Conservation (phyloP, 1,140 invertebrate species). For the Diorhabda elongata region DNA sequence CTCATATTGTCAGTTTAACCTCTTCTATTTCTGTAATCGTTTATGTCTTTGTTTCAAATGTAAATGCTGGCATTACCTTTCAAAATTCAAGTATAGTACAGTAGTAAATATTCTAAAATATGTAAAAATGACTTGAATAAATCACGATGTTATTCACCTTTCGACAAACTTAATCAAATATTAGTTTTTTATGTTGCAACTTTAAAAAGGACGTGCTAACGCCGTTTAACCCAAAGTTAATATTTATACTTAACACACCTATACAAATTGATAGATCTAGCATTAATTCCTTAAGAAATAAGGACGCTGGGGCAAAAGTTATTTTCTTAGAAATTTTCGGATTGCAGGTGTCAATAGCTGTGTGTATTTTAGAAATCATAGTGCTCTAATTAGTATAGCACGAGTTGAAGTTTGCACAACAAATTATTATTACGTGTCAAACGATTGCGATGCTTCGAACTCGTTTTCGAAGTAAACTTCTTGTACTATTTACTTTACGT, state of each 20-base stretch:
- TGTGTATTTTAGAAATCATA: slow-evolving; percentile 26
- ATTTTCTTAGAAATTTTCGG: slow-evolving; percentile 13
- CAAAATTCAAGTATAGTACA: too few species aligned
- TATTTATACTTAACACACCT: neutral
- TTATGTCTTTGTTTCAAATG: too few species aligned
- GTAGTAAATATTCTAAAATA: too few species aligned
- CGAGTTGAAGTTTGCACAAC: slow-evolving; percentile 21
- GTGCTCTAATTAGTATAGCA: slow-evolving; percentile 22
- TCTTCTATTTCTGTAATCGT: too few species aligned
- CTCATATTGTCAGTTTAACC: too few species aligned
- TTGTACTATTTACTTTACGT: too few species aligned
- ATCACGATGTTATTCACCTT: too few species aligned
- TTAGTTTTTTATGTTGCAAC: too few species aligned
- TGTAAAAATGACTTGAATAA: too few species aligned
- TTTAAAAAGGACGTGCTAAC: neutral
- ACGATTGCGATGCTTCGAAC: slow-evolving; percentile 5
- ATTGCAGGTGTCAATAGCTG: slow-evolving; percentile 23
- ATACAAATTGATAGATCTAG: neutral
- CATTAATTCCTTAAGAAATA: neutral
- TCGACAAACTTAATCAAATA: too few species aligned
- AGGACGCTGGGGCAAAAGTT: neutral
- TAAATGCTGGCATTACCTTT: too few species aligned
- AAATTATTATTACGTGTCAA: slow-evolving; percentile 25
- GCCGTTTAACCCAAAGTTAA: neutral
- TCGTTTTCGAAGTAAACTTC: neutral